Evolutionary conservation across 1,140 invertebrate genomes (phyloP), one percentile per base, ranked within the genome.

Genomic region (Hypsibius dujardini): DNA sequence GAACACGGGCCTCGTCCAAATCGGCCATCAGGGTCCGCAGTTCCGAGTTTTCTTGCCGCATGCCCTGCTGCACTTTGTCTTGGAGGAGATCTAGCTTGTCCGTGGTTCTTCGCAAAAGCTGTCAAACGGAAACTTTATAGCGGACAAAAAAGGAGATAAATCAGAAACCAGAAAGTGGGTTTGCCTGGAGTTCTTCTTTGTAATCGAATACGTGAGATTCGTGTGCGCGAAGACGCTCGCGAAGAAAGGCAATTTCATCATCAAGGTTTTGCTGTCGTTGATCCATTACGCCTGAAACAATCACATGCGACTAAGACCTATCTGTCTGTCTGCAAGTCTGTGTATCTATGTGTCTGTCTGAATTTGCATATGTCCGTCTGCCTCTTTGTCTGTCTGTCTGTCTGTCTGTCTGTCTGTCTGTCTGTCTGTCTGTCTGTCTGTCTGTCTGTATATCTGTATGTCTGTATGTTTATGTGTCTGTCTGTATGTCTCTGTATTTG

Each of bases 161-260:
- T 15, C 62, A 42, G 12, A 7, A 67, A 15, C 7, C 62, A 3
- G 42, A 0, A 7, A 42, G 12, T 42, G 12, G 3, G 42, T 42
- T 12, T 67, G 3, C 62, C 12, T 67, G 12, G 12, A 67, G 7
- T 42, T 67, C 62, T 67, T 67, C 62, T 3, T 42, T 12, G 42
- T 67, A 67, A 15, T 42, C 62, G 42, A 15, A 67, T 7, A 45
- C 62, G 7, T 67, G 62, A 45, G 12, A 15, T 42, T 67, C 62
- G 42, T 15, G 62, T 12, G 42, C 0, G 12, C 62, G 62, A 7
- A 67, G 62, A 15, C 42, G 12, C 62, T 45, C 62, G 12, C 62
- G 62, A 12, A 67, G 3, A 42, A 67, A 67, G 7, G 12, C 62
- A 3, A 67, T 12, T 67, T 67, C 62, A 42, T 67, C 62, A 67